Evolutionary conservation across 2,113 vertebrate species (phyloP).

Genomic region (Acanthisitta chloris): DNA sequence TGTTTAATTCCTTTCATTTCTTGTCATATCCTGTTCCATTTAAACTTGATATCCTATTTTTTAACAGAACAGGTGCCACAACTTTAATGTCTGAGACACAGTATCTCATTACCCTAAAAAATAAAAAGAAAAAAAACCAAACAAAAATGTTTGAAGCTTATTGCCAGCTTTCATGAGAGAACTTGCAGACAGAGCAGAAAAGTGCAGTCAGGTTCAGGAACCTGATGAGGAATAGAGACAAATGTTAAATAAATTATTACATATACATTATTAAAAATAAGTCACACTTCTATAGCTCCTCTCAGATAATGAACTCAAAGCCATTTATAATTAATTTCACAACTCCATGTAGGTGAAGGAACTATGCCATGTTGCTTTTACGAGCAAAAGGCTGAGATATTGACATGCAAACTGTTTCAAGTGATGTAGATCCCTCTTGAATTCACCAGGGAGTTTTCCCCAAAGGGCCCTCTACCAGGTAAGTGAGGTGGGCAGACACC

Average conservation of each 20-base stretch:
- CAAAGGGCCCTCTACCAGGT: neutral
- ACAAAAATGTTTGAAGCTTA: neutral
- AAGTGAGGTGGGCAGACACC: neutral
- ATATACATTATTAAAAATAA: constrained; percentile 62
- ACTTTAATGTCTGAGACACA: neutral
- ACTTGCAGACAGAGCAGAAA: neutral
- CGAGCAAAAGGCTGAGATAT: neutral
- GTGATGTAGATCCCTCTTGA: neutral
- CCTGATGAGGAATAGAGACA: neutral
- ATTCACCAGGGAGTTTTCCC: neutral
- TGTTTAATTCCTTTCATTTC: neutral
- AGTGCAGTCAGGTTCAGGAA: neutral
- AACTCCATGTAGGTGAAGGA: neutral
- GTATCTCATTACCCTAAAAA: neutral
- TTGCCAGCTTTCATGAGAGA: neutral
- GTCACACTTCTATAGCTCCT: constrained; percentile 26
- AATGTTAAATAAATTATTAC: constrained; percentile 59
- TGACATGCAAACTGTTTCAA: neutral
- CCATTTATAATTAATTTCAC: constrained; percentile 50
- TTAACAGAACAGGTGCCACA: neutral
- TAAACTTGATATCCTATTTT: neutral
- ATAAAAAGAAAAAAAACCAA: neutral
- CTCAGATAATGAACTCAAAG: constrained; percentile 33
- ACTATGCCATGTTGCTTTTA: neutral
- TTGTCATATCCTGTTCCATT: neutral